Base-by-base conservation (phyloP, 2,113 vertebrate genomes). In the Centropristis striata region DNA sequence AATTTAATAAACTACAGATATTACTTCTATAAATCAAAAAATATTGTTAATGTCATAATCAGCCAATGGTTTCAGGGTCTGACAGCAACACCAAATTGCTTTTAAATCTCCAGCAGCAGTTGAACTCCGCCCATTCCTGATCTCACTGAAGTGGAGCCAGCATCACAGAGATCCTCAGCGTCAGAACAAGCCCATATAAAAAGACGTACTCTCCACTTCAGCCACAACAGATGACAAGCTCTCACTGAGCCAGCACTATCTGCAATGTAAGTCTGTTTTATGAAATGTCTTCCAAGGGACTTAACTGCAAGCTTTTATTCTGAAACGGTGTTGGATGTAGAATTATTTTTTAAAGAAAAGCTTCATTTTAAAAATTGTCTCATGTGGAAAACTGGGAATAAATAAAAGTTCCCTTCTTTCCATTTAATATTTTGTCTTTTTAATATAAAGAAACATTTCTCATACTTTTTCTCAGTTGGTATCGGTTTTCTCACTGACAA, bases 81-180 rank as follows among this genome's bases (percentile, higher is more conserved):
- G 39, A 16, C 63, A 71, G 72, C 54, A 79, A 53, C 53, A 65
- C 46, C 41, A 66, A 80, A 82, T 60, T 55, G 63, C 69, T 78
- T 74, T 80, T 71, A 77, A 85, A 77, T 83, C 74, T 85, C 49
- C 78, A 63, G 77, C 70, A 44, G 73, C 73, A 64, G 64, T 75
- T 68, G 58, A 89, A 85, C 91, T 75, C 92, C 90, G 15, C 91
- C 93, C 90, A 80, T 84, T 83, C 69, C 59, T 10, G 8, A 69
- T 78, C 46, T 75, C 80, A 81, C 64, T 84, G 78, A 84, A 80
- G 66, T 80, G 66, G 72, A 88, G 83, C 60, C 77, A 75, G 79
- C 70, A 72, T 71, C 88, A 81, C 76, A 81, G 65, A 81, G 65
- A 86, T 75, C 50, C 71, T 60, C 78, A 83, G 82, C 58, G 37